Base-by-base conservation (phyloP, 2,888 invertebrate genomes). In the Petrophora chlorosata region DNA sequence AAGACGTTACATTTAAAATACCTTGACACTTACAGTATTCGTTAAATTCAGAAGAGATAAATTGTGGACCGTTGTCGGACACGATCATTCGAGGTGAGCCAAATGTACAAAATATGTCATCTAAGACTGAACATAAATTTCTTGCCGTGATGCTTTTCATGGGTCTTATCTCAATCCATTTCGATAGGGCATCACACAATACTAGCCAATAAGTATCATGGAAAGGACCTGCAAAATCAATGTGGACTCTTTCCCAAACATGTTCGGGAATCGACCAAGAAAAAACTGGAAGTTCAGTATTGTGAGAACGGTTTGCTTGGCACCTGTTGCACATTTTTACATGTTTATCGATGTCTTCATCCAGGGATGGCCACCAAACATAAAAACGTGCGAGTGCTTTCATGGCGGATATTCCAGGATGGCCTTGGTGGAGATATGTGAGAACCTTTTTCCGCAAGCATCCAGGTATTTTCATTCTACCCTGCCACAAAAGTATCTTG, bases 1-100 rank as follows among this genome's bases (percentile, higher is more conserved):
- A 5, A 13, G 29, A 14, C 63, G 71, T 59, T 26, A 38, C 8
- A 16, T 38, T 26, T 26, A 15, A 8, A 9, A 8, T 38, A 5
- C 16, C 9, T 35, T 29, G 13, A 7, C n/a, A 14, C 14, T 8
- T n/a, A n/a, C n/a, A n/a, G n/a, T n/a, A n/a, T 14, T 29, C 14
- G 3, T 29, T 29, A 7, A 14, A 29, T 5, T 14, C 15, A 4
- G 7, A 15, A 7, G 29, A 29, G 3, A 14, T 5, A 2, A 13
- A 9, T 14, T 14, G 15, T 5, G n/a, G 29, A 14, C 14, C 14
- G 10, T 14, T 13, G 7, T 29, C 29, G 1, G 13, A 29, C 12
- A 29, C 29, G 7, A 29, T 29, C 14, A 29, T 29, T 13, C 15
- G 15, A 2, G 29, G 29, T 1, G 8, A 15, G 2, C 30, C 15